phyloP scores from a whole-genome alignment of 2,888 invertebrate species.

The Campopleginae sp. region DNA sequence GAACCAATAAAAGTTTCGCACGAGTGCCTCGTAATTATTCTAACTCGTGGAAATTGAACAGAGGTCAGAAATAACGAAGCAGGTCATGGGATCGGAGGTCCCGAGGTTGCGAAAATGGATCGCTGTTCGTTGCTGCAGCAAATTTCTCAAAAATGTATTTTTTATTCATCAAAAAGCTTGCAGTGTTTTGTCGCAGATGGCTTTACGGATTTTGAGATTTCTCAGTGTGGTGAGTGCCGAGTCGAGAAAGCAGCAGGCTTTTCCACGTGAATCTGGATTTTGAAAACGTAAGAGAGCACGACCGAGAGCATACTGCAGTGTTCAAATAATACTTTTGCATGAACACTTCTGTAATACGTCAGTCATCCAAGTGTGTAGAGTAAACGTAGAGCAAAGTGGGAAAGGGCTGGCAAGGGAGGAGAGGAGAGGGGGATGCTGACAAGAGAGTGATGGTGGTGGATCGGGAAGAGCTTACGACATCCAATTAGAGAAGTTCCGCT shows the following conservation, averaged over 20 bases:
- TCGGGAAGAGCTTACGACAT: constrained; percentile 66
- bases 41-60: not conserved
- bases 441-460: constrained; percentile 30
- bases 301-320: not conserved
- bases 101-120: not conserved
- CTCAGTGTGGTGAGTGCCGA: not conserved
- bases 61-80: not conserved
- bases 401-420: not conserved
- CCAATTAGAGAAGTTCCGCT: constrained; percentile 67
- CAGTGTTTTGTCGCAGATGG: not conserved
- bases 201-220: not conserved
- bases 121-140: not conserved
- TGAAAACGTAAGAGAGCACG: not conserved
- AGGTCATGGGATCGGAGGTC: not conserved
- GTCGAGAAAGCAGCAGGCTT: constrained; percentile 1
- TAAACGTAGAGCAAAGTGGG: constrained; percentile 39
- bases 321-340: constrained; percentile 22
- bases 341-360: not conserved
- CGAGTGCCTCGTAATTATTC: not conserved
- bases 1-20: not conserved
- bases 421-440: not conserved
- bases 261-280: not conserved
- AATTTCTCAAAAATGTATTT: not conserved
- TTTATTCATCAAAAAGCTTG: not conserved
- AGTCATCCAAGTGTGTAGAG: not conserved